A percentile compares a stretch with the other conserved stretches of the same genome.
These are phyloP conservation scores for Harpagoxenus sublaevis DNA, from an alignment of 2,888 invertebrate species.

Conservation along the genomic window DNA sequence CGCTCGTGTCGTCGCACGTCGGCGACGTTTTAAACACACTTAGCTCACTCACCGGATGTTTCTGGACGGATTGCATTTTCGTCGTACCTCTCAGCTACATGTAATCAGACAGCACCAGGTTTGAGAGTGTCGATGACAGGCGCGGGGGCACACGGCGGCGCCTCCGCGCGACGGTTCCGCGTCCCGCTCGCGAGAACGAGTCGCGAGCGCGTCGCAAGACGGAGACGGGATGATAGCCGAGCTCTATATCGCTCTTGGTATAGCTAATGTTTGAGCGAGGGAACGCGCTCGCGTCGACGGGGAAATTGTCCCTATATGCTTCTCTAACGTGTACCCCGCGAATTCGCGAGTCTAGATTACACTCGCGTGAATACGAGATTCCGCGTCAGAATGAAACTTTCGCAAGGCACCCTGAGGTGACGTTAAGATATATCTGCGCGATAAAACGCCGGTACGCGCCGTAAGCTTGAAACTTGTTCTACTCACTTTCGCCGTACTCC, in stretches of 20 bases:
- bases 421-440: slow-evolving; percentile 13
- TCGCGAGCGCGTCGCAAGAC: slow-evolving; percentile 31
- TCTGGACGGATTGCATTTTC: slow-evolving; percentile 83
- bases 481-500: slow-evolving; percentile 92
- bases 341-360: slow-evolving; percentile 18
- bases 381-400: slow-evolving; percentile 5
- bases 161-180: neutral
- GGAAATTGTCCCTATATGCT: slow-evolving; percentile 7
- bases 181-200: neutral
- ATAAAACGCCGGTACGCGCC: neutral
- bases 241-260: neutral
- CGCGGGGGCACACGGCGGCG: neutral
- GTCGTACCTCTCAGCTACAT: slow-evolving; percentile 82
- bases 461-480: neutral
- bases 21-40: slow-evolving; percentile 74
- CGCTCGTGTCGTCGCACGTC: slow-evolving; percentile 74
- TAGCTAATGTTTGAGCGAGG: slow-evolving; percentile 24
- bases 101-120: slow-evolving; percentile 77
- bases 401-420: slow-evolving; percentile 1
- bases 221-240: neutral
- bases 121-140: slow-evolving; percentile 64
- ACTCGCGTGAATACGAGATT: neutral
- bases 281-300: neutral
- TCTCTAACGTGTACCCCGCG: neutral
- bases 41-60: slow-evolving; percentile 80